A percentile compares a stretch with the other conserved stretches of the same genome.
phyloP scores from a whole-genome alignment of 2,797 vertebrate genomes.

The Notolepis coatsorum region DNA sequence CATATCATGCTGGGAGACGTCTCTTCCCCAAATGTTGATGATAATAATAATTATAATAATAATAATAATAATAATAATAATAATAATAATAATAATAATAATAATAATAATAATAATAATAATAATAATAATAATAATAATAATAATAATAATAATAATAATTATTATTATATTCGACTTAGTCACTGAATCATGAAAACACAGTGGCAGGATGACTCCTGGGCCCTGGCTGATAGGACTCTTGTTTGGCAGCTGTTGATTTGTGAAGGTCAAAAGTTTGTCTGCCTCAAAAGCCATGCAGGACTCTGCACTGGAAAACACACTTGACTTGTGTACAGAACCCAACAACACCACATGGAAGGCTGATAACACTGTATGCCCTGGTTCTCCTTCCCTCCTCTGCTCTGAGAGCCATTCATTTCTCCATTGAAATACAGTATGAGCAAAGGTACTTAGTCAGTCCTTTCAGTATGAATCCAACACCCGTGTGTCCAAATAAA shows the following conservation, averaged over 20 bases:
- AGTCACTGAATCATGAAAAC: background rate
- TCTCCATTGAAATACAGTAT: too few species aligned
- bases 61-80: too few species aligned
- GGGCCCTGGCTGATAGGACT: background rate
- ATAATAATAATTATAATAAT: too few species aligned
- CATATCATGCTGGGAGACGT: too few species aligned
- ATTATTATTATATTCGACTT: background rate
- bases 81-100: too few species aligned
- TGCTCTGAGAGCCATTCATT: too few species aligned
- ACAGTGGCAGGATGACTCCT: background rate
- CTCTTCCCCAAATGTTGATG: too few species aligned
- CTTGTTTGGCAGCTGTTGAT: background rate
- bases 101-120: too few species aligned
- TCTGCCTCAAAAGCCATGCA: background rate
- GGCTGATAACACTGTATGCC: background rate
- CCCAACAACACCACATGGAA: background rate
- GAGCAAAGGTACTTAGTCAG: too few species aligned
- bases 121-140: too few species aligned
- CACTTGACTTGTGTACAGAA: background rate
- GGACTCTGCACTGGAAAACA: background rate
- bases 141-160: too few species aligned
- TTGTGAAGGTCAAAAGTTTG: background rate
- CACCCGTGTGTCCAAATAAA: background rate
- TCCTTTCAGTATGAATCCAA: background rate
- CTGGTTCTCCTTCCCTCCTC: too few species aligned